Base-by-base conservation (phyloP, 2,888 invertebrate genomes). In the Galerucella calmariensis region DNA sequence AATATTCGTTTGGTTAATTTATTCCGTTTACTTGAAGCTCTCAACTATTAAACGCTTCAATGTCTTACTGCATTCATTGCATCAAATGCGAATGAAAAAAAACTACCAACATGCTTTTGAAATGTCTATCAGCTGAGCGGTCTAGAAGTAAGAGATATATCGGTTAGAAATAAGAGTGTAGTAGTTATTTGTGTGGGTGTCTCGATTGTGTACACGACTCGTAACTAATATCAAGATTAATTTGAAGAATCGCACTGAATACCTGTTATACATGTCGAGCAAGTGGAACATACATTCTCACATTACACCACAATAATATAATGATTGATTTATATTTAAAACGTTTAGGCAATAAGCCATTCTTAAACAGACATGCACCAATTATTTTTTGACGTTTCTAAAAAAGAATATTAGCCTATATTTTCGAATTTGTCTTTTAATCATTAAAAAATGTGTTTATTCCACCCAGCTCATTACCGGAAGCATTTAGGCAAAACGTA, bases 211-310 rank as follows among this genome's bases (percentile, higher is more conserved):
- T 77, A 69, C 65, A 70, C 69, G 76, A 68, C 74, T 71, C 63
- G 67, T 74, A 46, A 72, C 75, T 70, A 75, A 78, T 78, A 78
- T 78, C 77, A 75, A 78, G 78, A 78, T 78, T 78, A 78, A 74
- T 74, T 74, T 69, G 46, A 56, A 20, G 69, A 69, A 74, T 74
- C 56, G 61, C 74, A 66, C 51, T 48, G 69, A 69, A 69, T 63
- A 48, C 48, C 67, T 27, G 44, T 63, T 35, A 12, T 48, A 41
- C 35, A 59, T 59, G 59, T 59, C 59, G 59, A 59, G 59, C 59
- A 59, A 59, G 59, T 59, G 59, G 59, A 59, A 59, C 56, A 59
- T 16, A 59, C 24, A 59, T 59, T 59, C 59, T 59, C 59, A 59
- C 59, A 24, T 59, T 59, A 59, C 20, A 20, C 12, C 24, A 59